A percentile compares a stretch with the other conserved stretches of the same genome.
Conservation (phyloP, 1,140 invertebrate species). For the Microplitis mediator region DNA sequence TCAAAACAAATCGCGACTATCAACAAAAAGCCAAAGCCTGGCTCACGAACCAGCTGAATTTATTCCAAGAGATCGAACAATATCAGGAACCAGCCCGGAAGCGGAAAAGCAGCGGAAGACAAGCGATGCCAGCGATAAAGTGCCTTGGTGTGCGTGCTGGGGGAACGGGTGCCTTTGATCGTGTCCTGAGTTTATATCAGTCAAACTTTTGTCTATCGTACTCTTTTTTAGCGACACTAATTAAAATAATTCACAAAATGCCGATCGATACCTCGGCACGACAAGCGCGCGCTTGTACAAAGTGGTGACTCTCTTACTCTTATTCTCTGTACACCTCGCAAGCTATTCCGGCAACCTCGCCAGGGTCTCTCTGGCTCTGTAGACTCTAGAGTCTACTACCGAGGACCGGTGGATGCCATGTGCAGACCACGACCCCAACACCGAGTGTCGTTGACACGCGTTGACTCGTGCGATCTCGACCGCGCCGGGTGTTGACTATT, state of each 20-base stretch:
- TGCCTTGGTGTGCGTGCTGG: slow-evolving; percentile 89
- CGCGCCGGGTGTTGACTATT: slow-evolving; percentile 24
- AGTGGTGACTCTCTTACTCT: neutral
- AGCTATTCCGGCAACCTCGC: slow-evolving; percentile 2
- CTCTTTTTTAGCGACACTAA: slow-evolving; percentile 22
- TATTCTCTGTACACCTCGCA: slow-evolving; percentile 13
- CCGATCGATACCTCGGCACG: slow-evolving; percentile 22
- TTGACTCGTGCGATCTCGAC: slow-evolving; percentile 22
- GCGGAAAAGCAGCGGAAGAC: slow-evolving; percentile 63
- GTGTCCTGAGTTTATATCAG: too few relatives aligned
- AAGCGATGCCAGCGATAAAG: slow-evolving; percentile 70
- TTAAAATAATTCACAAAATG: slow-evolving; percentile 28
- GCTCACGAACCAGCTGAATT: neutral
- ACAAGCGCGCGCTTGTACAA: slow-evolving; percentile 30
- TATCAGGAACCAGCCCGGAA: slow-evolving; percentile 31
- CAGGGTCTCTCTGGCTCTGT: slow-evolving; percentile 11
- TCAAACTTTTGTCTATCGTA: neutral
- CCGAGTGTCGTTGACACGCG: slow-evolving; percentile 31
- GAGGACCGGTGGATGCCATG: slow-evolving; percentile 25
- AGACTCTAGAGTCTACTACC: neutral
- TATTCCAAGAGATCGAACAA: slow-evolving; percentile 6
- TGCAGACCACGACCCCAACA: slow-evolving; percentile 29
- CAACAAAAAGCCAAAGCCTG: slow-evolving; percentile 36
- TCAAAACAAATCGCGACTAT: slow-evolving; percentile 35
- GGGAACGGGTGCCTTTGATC: slow-evolving; percentile 78